Base-by-base conservation (phyloP, 2,888 invertebrate genomes). In the Protodeltote pygarga region DNA sequence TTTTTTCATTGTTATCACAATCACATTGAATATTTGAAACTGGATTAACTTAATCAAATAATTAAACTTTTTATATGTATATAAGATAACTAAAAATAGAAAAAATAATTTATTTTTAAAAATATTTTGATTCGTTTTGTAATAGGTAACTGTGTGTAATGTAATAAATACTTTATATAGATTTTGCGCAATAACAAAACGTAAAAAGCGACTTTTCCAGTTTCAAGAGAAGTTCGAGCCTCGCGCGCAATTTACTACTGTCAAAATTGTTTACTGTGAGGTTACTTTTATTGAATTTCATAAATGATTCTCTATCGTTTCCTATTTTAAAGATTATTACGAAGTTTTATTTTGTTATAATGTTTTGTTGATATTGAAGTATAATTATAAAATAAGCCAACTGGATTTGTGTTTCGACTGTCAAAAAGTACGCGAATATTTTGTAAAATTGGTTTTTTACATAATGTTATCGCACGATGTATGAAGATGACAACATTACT, bases 401-500 rank as follows among this genome's bases (percentile, higher is more conserved):
- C 89, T 85, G 64, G 89, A 86, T 87, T 79, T 79, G 50, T 73
- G 57, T 50, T 58, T 62, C n/a, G 60, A 45, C 67, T 87, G 87
- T 87, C 86, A 86, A 87, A 87, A 88, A 88, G 81, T 90, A 87
- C 87, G 87, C 86, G 85, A 88, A 85, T 85, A 81, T 83, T 77
- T 87, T 83, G 82, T 79, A 74, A 69, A 69, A 68, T 62, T 61
- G 54, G 77, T 79, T 79, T 83, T 84, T 78, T 82, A 79, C 89
- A 89, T 89, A 86, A 92, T 92, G 92, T 87, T 85, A 86, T 75
- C 85, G 61, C 87, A 91, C 74, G 75, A 92, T 92, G 92, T 89
- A 89, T 90, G 92, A 90, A 83, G 87, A 87, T 90, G 89, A 87
- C 74, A 87, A 87, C 85, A 85, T 90, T 77, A 83, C 83, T 77